Percentiles rank a stretch among this genome's conserved stretches.
Evolutionary conservation across 1,140 invertebrate genomes (phyloP).

Genomic region (Ostrea denselamellosa): DNA sequence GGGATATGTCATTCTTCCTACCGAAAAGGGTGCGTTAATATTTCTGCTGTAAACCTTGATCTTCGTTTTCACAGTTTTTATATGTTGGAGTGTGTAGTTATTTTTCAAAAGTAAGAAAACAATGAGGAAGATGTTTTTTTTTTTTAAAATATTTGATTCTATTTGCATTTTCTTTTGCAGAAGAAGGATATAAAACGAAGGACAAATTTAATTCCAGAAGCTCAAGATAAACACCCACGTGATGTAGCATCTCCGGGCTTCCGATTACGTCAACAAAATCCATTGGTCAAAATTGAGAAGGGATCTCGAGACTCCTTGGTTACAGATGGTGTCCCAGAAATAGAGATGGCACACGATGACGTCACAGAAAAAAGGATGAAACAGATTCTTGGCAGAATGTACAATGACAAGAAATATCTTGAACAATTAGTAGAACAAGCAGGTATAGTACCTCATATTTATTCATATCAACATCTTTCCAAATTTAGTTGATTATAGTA

Average conservation of each 20-base stretch:
- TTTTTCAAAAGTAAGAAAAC: not conserved
- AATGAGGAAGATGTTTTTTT: too few species aligned
- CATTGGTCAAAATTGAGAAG: conserved; percentile 52
- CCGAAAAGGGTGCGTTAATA: conserved; percentile 50
- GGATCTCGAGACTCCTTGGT: conserved; percentile 41
- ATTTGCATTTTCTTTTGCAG: not conserved
- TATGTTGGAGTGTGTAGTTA: not conserved
- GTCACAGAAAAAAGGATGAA: conserved; percentile 59
- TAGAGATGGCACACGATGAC: conserved; percentile 40
- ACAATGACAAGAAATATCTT: conserved; percentile 68
- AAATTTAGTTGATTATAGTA: too few species aligned
- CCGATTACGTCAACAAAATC: conserved; percentile 43
- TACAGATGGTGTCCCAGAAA: not conserved
- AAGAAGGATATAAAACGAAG: conserved; percentile 10
- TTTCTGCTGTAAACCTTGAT: too few species aligned
- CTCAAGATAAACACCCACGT: conserved; percentile 11
- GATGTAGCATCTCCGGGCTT: conserved; percentile 42
- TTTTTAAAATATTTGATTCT: not conserved
- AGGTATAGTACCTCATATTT: conserved; percentile 14
- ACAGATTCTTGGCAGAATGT: conserved; percentile 67
- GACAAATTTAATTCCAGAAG: not conserved
- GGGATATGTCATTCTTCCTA: conserved; percentile 51
- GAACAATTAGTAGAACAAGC: conserved; percentile 63
- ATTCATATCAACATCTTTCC: too few species aligned
- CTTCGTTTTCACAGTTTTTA: not conserved